Conservation (phyloP, 2,888 invertebrate genomes). For the Endotricha flammealis region DNA sequence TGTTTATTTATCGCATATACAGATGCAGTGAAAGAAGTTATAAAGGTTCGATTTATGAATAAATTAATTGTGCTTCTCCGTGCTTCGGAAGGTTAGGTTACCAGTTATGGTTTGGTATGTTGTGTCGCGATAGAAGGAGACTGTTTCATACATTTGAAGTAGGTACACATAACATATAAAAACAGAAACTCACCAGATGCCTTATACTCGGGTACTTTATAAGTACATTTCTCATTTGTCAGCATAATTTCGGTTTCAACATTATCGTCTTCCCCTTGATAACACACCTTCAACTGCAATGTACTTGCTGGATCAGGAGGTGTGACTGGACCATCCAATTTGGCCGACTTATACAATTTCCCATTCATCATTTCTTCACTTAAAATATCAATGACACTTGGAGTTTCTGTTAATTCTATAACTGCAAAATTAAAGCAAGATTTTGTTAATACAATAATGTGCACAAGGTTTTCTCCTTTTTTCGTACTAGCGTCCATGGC, state of each 20-base stretch:
- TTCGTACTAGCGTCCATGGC: too few species aligned
- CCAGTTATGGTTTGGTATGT: too few species aligned
- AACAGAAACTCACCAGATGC: conserved; percentile 24
- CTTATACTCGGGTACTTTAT: conserved; percentile 56
- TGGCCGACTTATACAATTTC: conserved; percentile 61
- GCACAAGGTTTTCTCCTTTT: too few species aligned
- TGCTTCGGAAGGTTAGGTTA: too few species aligned
- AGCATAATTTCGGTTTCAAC: conserved; percentile 60
- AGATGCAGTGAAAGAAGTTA: too few species aligned
- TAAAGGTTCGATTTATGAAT: too few species aligned
- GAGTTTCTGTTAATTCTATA: conserved; percentile 80
- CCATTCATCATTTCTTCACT: conserved; percentile 80
- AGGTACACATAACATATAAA: too few species aligned
- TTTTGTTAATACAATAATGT: too few species aligned
- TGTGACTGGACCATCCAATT: conserved; percentile 33
- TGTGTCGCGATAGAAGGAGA: too few species aligned
- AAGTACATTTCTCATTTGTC: conserved; percentile 56
- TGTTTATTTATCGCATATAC: too few species aligned
- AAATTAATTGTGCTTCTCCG: too few species aligned
- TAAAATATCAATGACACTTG: conserved; percentile 64
- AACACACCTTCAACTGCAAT: conserved; percentile 60
- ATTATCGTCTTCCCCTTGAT: conserved; percentile 50
- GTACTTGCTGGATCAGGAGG: conserved; percentile 23
- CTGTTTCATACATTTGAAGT: too few species aligned
- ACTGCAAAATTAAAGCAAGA: conserved; percentile 53